Conservation (phyloP, 2,888 invertebrate genomes). For the Calameuta filiformis region DNA sequence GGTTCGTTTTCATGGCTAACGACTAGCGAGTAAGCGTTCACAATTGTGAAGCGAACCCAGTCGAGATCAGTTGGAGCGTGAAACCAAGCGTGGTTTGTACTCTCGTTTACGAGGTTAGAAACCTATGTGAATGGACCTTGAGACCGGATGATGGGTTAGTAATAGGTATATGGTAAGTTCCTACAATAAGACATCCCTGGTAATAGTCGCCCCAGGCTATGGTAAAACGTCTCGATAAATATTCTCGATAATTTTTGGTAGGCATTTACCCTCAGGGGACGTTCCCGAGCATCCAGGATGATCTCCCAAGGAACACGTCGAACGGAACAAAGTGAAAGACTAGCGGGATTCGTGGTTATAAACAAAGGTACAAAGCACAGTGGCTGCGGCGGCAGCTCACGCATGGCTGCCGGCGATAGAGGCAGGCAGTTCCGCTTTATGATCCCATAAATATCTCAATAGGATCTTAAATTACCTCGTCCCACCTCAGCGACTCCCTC, state of each 20-base stretch:
- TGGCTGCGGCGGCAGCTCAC: slow-evolving; percentile 32
- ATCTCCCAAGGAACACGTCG: neutral
- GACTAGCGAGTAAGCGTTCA: neutral
- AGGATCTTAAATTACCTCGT: slow-evolving; percentile 54
- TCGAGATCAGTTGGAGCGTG: neutral
- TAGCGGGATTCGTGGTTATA: slow-evolving; percentile 28
- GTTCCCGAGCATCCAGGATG: neutral
- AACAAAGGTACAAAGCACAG: slow-evolving; percentile 44
- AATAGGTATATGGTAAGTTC: neutral
- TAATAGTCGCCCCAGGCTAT: neutral
- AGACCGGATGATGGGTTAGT: neutral
- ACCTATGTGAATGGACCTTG: neutral
- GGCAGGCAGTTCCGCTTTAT: slow-evolving; percentile 54
- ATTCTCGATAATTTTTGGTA: neutral
- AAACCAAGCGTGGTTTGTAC: neutral
- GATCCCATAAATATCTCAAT: slow-evolving; percentile 61
- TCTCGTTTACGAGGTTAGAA: neutral
- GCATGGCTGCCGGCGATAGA: slow-evolving; percentile 47
- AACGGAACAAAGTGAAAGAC: neutral
- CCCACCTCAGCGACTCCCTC: slow-evolving; percentile 37
- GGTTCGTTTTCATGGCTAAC: slow-evolving; percentile 1
- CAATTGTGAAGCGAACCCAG: neutral
- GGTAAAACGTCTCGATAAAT: neutral
- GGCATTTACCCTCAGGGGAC: neutral
- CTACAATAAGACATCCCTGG: neutral